Conservation (phyloP, 2,113 vertebrate species). For the Axis porcinus region DNA sequence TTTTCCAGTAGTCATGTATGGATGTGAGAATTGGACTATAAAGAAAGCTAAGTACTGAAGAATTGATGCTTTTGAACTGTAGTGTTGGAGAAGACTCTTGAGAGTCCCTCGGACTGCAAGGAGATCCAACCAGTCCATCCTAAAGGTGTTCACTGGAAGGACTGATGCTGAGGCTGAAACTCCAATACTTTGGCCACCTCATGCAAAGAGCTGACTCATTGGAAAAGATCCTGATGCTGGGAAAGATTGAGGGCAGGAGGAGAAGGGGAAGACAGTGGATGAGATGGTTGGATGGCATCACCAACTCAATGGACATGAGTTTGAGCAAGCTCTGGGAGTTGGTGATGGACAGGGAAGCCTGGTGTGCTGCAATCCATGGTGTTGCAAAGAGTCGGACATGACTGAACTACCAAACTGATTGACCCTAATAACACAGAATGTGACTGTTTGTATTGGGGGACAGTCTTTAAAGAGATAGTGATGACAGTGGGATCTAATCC, state of each 20-base stretch:
- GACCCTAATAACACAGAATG: background rate
- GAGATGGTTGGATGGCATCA: background rate
- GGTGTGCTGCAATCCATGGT: background rate
- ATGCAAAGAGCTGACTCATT: background rate
- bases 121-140: background rate
- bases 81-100: background rate
- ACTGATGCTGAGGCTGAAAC: background rate
- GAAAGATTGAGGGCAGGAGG: background rate
- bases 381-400: background rate
- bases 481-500: background rate
- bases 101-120: background rate
- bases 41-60: rapidly evolving
- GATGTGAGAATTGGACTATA: background rate
- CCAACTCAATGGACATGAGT: background rate
- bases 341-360: background rate
- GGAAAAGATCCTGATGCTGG: background rate
- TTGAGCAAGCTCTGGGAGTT: background rate
- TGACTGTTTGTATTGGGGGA: background rate
- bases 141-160: background rate
- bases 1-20: background rate
- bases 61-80: background rate
- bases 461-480: background rate
- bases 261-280: background rate
- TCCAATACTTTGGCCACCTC: background rate
- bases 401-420: background rate